phyloP scores from a whole-genome alignment of 2,888 invertebrate genomes.

The Penaeus monodon region DNA sequence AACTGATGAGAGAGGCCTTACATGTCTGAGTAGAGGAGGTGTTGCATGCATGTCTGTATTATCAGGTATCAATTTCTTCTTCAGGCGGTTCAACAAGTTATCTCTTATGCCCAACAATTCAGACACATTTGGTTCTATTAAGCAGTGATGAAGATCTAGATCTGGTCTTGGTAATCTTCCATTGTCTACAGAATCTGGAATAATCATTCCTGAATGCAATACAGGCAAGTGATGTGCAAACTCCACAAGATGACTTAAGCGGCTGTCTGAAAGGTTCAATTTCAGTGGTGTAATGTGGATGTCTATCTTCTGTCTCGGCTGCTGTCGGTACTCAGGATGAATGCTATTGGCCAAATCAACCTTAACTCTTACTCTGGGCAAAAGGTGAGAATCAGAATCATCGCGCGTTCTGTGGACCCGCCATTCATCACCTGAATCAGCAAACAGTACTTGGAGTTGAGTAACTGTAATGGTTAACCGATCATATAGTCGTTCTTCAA shows the following conservation, averaged over 20 bases:
- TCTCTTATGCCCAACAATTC: conserved; percentile 43
- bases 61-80: conserved; percentile 27
- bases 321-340: conserved; percentile 78
- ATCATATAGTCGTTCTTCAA: conserved; percentile 85
- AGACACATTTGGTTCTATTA: conserved; percentile 40
- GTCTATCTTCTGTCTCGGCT: conserved; percentile 72
- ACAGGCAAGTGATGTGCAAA: conserved; percentile 60
- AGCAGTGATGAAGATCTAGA: conserved; percentile 29
- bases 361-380: conserved; percentile 78
- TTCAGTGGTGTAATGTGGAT: conserved; percentile 63
- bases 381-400: conserved; percentile 81
- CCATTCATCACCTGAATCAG: conserved; percentile 81
- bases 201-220: conserved; percentile 55
- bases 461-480: conserved; percentile 80
- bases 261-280: conserved; percentile 61
- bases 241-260: conserved; percentile 59
- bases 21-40: conserved; percentile 55
- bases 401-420: conserved; percentile 78
- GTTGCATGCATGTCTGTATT: conserved; percentile 36
- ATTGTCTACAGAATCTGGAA: conserved; percentile 37
- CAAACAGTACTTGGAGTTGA: conserved; percentile 78
- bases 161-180: not conserved
- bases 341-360: conserved; percentile 82
- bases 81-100: conserved; percentile 23
- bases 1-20: conserved; percentile 52